A percentile compares a stretch with the other conserved stretches of the same genome.
These are phyloP conservation scores for Callinectes sapidus DNA, from an alignment of 2,888 invertebrate species.

Conservation along the genomic window DNA sequence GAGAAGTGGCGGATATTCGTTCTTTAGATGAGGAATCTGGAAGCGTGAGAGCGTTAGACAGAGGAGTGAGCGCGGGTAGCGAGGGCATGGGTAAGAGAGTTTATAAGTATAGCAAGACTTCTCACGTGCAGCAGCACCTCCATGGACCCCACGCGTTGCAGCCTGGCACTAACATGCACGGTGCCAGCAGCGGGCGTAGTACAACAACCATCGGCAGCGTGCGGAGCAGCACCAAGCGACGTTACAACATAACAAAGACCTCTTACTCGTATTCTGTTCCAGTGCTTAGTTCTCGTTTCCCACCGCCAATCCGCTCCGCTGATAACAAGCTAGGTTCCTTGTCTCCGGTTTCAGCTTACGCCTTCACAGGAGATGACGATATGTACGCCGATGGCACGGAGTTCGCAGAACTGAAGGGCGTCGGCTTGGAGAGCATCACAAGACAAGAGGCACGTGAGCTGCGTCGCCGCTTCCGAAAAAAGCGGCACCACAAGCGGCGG, in stretches of 20 bases:
- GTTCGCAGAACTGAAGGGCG: slow-evolving; percentile 60
- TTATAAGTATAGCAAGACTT: slow-evolving; percentile 49
- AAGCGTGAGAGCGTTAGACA: background rate
- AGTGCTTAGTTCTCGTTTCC: background rate
- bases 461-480: slow-evolving; percentile 65
- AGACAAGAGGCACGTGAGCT: slow-evolving; percentile 56
- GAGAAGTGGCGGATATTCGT: background rate
- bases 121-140: slow-evolving; percentile 36
- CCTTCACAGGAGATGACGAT: slow-evolving; percentile 66
- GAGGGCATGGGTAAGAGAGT: slow-evolving; percentile 7
- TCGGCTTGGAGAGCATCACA: slow-evolving; percentile 48
- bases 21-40: background rate
- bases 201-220: slow-evolving; percentile 4
- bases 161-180: background rate
- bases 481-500: slow-evolving; percentile 67
- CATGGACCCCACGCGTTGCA: background rate
- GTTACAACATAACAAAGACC: slow-evolving; percentile 25
- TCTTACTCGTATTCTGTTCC: slow-evolving; percentile 18
- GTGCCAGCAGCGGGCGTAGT: slow-evolving; percentile 1
- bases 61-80: background rate
- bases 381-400: slow-evolving; percentile 71
- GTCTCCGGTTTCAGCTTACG: slow-evolving; percentile 72
- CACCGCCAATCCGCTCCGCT: slow-evolving; percentile 1
- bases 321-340: slow-evolving; percentile 53
- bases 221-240: slow-evolving; percentile 7